Evolutionary conservation across 2,797 vertebrate genomes (phyloP), one percentile per base, ranked within the genome.

Genomic region (Gallinago stenura): DNA sequence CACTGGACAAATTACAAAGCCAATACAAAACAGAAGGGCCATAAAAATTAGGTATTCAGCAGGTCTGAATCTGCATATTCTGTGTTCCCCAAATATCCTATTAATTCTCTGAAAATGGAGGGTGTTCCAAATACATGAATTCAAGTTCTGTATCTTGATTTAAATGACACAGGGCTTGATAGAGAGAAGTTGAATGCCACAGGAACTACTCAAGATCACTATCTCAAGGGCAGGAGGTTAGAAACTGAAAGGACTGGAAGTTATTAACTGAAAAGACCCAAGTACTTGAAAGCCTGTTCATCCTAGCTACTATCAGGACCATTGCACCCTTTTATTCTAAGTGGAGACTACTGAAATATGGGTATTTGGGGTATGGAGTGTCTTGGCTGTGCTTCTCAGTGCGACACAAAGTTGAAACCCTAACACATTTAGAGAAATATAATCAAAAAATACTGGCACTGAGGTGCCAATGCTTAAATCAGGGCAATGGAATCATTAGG

Each of bases 1-100:
- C 43, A 62, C 28, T 51, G 70, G 85, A 87, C 70, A 90, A 76
- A 87, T 95, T 64, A 87, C 56, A 80, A 87, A 89, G 70, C 66
- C 73, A 90, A 73, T 70, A 62, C 48, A 90, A 95, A 91, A 86
- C 80, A 86, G 83, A 90, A 95, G 60, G 33, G 37, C 53, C 57
- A 84, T 82, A 73, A 95, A 92, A 94, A 73, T 48, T 43, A 66
- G 28, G 50, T 37, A 94, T 89, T 92, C 56, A 68, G 77, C 53
- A 86, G 33, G 45, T 85, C 68, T 80, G 15, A 37, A 84, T 77
- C 83, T 85, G 83, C 70, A 68, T 77, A 84, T 45, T 66, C 43
- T 69, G 28, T 73, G 13, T 48, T 93, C 62, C 64, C 64, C 51
- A 87, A 93, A 82, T 57, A 86, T 45, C 45, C 50, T 24, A 79